Conservation (phyloP, 2,888 invertebrate genomes). For the Agrochola litura region DNA sequence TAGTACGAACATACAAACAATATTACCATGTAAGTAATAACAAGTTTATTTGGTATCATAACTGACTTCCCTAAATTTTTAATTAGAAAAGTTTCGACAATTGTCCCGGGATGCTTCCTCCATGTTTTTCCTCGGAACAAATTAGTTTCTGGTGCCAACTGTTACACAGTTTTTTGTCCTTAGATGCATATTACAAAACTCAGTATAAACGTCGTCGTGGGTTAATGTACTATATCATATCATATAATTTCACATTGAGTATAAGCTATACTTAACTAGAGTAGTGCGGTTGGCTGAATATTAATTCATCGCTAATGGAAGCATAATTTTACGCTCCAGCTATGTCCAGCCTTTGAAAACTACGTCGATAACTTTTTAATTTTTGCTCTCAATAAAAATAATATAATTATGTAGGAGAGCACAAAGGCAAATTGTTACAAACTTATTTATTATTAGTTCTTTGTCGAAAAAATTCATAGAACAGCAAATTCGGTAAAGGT, state of each 20-base stretch:
- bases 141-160: slow-evolving; percentile 47
- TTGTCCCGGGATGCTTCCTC: slow-evolving; percentile 1
- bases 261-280: not conserved
- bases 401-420: not conserved
- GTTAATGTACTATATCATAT: not conserved
- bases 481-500: not conserved
- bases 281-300: not conserved
- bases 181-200: not conserved
- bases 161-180: slow-evolving; percentile 35
- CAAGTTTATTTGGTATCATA: slow-evolving; percentile 5
- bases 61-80: slow-evolving; percentile 6
- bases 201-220: not conserved
- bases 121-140: slow-evolving; percentile 33
- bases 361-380: not conserved
- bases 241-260: not conserved
- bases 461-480: not conserved
- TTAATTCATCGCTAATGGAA: not conserved
- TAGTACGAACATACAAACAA: not conserved
- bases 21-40: not conserved
- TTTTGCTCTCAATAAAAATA: not conserved
- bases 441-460: not conserved
- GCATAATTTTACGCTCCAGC: not conserved
- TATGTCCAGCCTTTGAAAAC: not conserved
- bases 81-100: slow-evolving; percentile 46
- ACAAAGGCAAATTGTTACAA: not conserved